Base-by-base conservation (phyloP, 2,797 vertebrate genomes). In the Characodon lateralis region DNA sequence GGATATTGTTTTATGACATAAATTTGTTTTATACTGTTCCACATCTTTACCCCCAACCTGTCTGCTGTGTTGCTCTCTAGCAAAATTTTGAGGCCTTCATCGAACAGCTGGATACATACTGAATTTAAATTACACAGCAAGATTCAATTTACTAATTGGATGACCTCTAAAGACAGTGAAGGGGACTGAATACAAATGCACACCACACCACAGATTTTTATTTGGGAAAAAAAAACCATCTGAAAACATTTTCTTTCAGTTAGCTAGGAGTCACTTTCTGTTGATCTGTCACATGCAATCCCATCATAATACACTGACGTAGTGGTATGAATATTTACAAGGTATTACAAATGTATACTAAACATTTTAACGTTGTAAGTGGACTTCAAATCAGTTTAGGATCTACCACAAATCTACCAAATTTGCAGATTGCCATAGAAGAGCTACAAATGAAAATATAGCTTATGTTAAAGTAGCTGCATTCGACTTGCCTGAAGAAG, bases 401-500 rank as follows among this genome's bases (percentile, higher is more conserved):
- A 39, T 66, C 20, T 55, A 9, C 59, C n/a, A 71, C 73, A 48
- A 28, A 76, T 71, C 10, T 74, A 20, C 69, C 22, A 58, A 41
- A 80, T 66, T 28, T 75, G 63, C 43, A 24, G 26, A 41, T 2
- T 16, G 28, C 50, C 24, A 51, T 26, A 76, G 20, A 66, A 66
- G 35, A 41, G 9, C 63, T 41, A 39, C 35, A 41, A 66, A 41
- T 41, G 35, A 39, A 66, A 20, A 81, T 18, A 22, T 77, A 53
- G 50, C 28, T 26, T 43, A 59, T 77, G 18, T 77, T 65, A 63
- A 76, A 78, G 61, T 77, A 26, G 48, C 20, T 72, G 6, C 50
- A 68, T 82, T 68, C 50, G n/a, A 85, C n/a, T 58, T 81, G 70
- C 63, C 78, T 76, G 66, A 72, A 73, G 63, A 83, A 84, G 41